A percentile compares a stretch with the other conserved stretches of the same genome.
Conservation (phyloP, 2,888 invertebrate genomes). For the Hyposoter dolosus region DNA sequence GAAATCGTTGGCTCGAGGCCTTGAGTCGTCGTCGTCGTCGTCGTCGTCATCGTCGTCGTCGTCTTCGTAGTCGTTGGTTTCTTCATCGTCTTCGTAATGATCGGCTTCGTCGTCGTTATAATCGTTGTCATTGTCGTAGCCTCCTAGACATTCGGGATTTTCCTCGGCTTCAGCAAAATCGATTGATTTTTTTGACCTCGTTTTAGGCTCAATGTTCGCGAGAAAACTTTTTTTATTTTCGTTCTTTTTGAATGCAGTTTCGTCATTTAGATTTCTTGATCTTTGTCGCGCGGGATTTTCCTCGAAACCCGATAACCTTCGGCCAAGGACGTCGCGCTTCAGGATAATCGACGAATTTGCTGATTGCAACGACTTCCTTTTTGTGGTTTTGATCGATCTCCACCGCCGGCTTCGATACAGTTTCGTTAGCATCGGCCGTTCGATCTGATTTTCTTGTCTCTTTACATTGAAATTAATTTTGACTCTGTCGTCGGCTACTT, state of each 20-base stretch:
- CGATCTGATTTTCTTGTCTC: constrained; percentile 46
- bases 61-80: constrained; percentile 17
- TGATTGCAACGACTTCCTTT: not conserved
- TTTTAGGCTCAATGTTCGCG: constrained; percentile 48
- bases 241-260: not conserved
- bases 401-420: constrained; percentile 33
- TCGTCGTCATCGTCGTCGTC: constrained; percentile 22
- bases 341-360: constrained; percentile 12
- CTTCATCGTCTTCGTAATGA: constrained; percentile 48
- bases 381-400: constrained; percentile 9
- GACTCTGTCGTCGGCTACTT: constrained; percentile 7
- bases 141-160: constrained; percentile 1
- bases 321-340: constrained; percentile 59
- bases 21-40: not conserved
- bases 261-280: not conserved
- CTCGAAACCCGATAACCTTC: constrained; percentile 40
- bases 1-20: constrained; percentile 9
- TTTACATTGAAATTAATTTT: constrained; percentile 15
- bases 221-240: not conserved
- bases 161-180: constrained; percentile 10
- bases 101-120: constrained; percentile 25
- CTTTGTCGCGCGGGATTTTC: not conserved
- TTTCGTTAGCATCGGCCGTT: constrained; percentile 35
- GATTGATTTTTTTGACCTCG: constrained; percentile 64
- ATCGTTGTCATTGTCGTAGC: constrained; percentile 22